Evolutionary conservation across 2,888 invertebrate species (phyloP), one percentile per base, ranked within the genome.

Genomic region (Drosophila mimetica): DNA sequence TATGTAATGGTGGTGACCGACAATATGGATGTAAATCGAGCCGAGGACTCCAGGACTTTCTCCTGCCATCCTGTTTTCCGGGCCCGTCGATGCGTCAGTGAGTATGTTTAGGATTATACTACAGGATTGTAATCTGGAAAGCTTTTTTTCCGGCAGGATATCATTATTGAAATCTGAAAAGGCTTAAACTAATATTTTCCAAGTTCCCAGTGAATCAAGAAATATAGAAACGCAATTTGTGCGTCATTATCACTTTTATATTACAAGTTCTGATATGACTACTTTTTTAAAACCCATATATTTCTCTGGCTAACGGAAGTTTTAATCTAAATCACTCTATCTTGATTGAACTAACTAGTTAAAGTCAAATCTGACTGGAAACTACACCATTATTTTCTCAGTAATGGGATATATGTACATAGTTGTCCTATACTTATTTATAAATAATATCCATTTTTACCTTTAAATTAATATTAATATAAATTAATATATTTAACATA

Each of bases 21-120:
- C 11, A 74, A 77, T 42, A 59, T 55, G 18, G 70, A 80, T 36
- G 58, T 60, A 4, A 41, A 55, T 37, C 8, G 32, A 0, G 90
- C 84, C 0, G 13, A 34, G 22, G 8, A 76, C 2, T 76, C 79
- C 1, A 77, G 13, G 0, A 41, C 66, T 0, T 89, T 79, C 75
- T 83, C 90, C 1, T 77, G 86, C 18, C 91, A 91, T 79, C 90
- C 91, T 0, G 77, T 91, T 0, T 79, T 90, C 53, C 89, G 91
- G 9, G 71, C 89, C 2, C 81, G 90, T 18, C 91, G 90, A 71
- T 91, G 91, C 71, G 30, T 79, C n/a, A 64, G 91, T 91, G 77
- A 79, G 88, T 41, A 25, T 25, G 7, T 2, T 7, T 25, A 25
- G 4, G 1, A 6, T 7, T 25, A 7, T 22, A 22, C 5, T 22